These are phyloP conservation scores for Strigamia transsilvanica DNA, from an alignment of 2,888 invertebrate genomes.

Conservation along the genomic window DNA sequence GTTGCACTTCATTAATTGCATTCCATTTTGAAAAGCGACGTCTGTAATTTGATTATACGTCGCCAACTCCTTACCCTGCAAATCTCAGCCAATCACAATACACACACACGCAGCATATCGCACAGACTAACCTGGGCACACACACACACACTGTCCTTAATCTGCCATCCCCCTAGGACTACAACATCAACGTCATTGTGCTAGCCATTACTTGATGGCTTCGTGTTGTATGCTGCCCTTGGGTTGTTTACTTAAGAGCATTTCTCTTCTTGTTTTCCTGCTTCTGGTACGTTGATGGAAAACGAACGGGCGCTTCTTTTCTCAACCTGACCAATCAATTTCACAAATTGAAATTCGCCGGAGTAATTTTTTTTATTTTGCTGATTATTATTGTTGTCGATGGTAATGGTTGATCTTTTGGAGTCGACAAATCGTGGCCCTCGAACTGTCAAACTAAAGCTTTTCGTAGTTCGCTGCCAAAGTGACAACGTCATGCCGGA, in stretches of 20 bases:
- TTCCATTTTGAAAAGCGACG: constrained; percentile 2
- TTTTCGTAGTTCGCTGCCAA: not conserved
- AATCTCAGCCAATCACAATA: constrained; percentile 15
- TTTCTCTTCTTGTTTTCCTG: not conserved
- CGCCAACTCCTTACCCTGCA: not conserved
- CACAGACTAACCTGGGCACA: not conserved
- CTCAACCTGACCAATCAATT: not conserved
- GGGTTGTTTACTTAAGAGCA: constrained; percentile 30
- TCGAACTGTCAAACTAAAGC: constrained; percentile 1
- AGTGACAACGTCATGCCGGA: not conserved
- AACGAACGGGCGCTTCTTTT: not conserved
- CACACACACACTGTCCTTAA: not conserved
- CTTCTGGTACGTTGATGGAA: not conserved
- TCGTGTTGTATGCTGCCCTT: constrained; percentile 23
- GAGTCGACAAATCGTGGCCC: not conserved
- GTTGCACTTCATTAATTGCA: constrained; percentile 6
- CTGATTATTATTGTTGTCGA: not conserved
- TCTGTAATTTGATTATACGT: constrained; percentile 2
- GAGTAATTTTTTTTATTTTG: not conserved
- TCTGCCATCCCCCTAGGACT: constrained; percentile 1
- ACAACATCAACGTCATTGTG: constrained; percentile 23
- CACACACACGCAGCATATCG: not conserved
- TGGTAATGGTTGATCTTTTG: not conserved
- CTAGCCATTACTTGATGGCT: constrained; percentile 21
- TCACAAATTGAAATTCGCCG: not conserved